Evolutionary conservation across 2,888 invertebrate genomes (phyloP).

Genomic region (Cephonodes hylas): DNA sequence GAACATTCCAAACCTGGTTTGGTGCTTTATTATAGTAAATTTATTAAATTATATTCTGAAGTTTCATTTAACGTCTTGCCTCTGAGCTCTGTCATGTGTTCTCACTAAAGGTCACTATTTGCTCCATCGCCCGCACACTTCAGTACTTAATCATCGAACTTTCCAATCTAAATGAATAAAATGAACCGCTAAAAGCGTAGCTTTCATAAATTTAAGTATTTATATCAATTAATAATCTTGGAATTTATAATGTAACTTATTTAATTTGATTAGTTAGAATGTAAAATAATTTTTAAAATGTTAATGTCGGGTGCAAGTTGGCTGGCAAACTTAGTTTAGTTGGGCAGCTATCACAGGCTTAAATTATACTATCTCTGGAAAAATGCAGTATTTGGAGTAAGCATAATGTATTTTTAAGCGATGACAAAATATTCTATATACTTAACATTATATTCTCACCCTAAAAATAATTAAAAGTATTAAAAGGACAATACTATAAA

Average conservation of each 20-base stretch:
- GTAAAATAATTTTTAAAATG: slow-evolving; percentile 9
- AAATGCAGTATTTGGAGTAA: neutral
- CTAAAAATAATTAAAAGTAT: neutral
- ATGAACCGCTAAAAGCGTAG: slow-evolving; percentile 40
- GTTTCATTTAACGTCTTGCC: slow-evolving; percentile 71
- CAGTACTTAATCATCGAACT: slow-evolving; percentile 1
- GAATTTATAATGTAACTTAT: slow-evolving; percentile 59
- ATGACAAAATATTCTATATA: neutral
- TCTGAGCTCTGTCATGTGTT: slow-evolving; percentile 48
- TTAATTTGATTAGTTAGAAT: slow-evolving; percentile 30
- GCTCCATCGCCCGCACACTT: neutral
- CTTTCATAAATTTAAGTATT: slow-evolving; percentile 56
- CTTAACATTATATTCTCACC: neutral
- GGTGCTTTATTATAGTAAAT: slow-evolving; percentile 78
- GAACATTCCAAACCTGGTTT: slow-evolving; percentile 80
- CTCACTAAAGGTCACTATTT: slow-evolving; percentile 72
- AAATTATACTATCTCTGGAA: neutral
- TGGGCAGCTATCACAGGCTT: neutral
- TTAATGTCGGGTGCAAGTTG: neutral
- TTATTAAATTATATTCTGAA: slow-evolving; percentile 60
- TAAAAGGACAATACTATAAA: neutral
- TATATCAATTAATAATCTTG: slow-evolving; percentile 45
- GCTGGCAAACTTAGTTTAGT: slow-evolving; percentile 3
- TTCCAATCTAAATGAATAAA: slow-evolving; percentile 11
- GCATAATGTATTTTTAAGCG: neutral